A percentile compares a stretch with the other conserved stretches of the same genome.
Evolutionary conservation across 2,888 invertebrate genomes (phyloP).

Genomic region (Polyommatus icarus): DNA sequence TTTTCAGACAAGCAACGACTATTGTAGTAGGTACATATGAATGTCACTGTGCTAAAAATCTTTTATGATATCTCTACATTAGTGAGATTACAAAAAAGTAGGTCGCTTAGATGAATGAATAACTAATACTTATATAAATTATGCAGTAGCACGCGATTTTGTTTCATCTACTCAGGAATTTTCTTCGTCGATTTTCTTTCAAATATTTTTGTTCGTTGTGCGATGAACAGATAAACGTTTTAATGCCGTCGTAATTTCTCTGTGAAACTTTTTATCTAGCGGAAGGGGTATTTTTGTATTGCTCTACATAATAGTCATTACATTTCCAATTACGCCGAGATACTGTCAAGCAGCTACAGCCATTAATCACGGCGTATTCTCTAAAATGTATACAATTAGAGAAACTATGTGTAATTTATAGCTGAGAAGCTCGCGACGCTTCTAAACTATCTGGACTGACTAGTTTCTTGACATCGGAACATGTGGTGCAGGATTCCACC

Average conservation of each 20-base stretch:
- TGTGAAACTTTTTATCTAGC: background rate
- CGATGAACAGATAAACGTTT: background rate
- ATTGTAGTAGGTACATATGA: background rate
- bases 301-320: background rate
- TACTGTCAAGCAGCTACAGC: background rate
- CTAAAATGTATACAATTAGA: slow-evolving; percentile 23
- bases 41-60: background rate
- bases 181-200: background rate
- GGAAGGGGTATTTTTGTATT: background rate
- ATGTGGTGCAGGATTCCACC: slow-evolving; percentile 39
- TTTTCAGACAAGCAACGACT: background rate
- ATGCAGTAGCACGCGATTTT: slow-evolving; percentile 21
- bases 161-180: background rate
- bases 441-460: slow-evolving; percentile 38
- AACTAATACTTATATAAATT: slow-evolving; percentile 17
- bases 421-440: slow-evolving; percentile 30
- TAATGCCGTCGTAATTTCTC: background rate
- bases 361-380: background rate
- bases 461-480: slow-evolving; percentile 41
- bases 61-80: slow-evolving; percentile 13
- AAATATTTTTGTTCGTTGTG: slow-evolving; percentile 4
- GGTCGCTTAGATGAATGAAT: slow-evolving; percentile 26
- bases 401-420: slow-evolving; percentile 28
- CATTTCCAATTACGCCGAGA: background rate
- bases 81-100: slow-evolving; percentile 24